These are phyloP conservation scores for Anser brachyrhynchus DNA, from an alignment of 2,113 vertebrate species.

Conservation along the genomic window DNA sequence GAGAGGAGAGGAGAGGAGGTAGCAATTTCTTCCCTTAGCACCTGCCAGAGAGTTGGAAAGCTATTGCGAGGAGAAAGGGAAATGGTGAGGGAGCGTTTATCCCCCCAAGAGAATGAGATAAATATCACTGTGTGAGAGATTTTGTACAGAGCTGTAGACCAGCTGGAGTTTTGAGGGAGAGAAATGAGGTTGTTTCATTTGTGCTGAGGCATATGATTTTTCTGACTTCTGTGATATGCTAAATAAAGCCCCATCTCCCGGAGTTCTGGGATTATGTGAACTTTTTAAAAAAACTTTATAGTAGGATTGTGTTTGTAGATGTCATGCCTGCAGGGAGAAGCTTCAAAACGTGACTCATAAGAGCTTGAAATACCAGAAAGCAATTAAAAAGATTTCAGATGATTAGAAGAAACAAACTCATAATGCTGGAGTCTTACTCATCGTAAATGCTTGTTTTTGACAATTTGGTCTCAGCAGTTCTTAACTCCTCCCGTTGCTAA, in stretches of 20 bases:
- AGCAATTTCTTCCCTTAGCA: not conserved
- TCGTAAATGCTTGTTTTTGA: not conserved
- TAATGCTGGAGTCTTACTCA: not conserved
- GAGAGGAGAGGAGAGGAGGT: not conserved
- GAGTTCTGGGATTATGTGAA: not conserved
- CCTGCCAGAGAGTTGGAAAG: not conserved
- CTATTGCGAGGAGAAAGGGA: not conserved
- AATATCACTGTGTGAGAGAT: not conserved
- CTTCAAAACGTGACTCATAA: slow-evolving; percentile 35
- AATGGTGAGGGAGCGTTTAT: not conserved
- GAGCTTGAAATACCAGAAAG: slow-evolving; percentile 26
- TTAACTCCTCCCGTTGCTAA: not conserved
- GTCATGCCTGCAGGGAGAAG: not conserved
- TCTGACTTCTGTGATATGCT: not conserved
- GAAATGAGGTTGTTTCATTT: not conserved
- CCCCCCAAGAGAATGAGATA: not conserved
- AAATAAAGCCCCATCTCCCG: not conserved
- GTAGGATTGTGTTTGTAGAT: slow-evolving; percentile 10
- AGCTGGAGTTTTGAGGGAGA: not conserved
- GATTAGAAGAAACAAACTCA: not conserved
- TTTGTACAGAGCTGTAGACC: not conserved
- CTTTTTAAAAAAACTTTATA: not conserved
- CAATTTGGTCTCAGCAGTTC: not conserved
- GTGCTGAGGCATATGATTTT: not conserved
- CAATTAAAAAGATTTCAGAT: not conserved